A percentile compares a stretch with the other conserved stretches of the same genome.
These are phyloP conservation scores for Pseudopipra pipra DNA, from an alignment of 2,113 vertebrate genomes.

Conservation along the genomic window DNA sequence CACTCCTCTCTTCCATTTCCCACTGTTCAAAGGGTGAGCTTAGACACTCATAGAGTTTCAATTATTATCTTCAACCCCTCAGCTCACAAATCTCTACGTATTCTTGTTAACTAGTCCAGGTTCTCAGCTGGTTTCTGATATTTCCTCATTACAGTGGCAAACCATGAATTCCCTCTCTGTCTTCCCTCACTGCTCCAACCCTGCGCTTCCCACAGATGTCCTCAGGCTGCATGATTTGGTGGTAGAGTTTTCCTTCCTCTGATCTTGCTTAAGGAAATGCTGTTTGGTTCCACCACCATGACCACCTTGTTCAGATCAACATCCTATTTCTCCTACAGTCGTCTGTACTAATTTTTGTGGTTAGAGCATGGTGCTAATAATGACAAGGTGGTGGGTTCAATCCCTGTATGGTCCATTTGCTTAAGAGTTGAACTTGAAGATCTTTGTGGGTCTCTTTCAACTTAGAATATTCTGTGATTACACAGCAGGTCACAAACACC, in stretches of 20 bases:
- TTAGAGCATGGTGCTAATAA: background rate
- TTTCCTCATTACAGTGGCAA: background rate
- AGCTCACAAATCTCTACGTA: background rate
- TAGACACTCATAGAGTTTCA: background rate
- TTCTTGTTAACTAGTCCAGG: background rate
- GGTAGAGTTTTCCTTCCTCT: background rate
- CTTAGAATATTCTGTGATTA: background rate
- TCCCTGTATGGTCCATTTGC: background rate
- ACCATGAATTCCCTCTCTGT: fast-evolving
- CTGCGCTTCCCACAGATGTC: background rate
- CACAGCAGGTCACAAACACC: background rate
- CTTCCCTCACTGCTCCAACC: background rate
- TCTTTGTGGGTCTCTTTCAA: background rate
- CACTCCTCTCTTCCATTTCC: background rate
- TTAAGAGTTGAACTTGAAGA: background rate
- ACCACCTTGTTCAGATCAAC: background rate
- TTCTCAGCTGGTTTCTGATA: background rate
- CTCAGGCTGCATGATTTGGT: background rate
- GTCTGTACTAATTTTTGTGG: background rate
- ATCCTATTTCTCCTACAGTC: background rate
- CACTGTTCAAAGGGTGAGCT: background rate
- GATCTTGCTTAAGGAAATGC: background rate
- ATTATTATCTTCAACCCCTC: background rate
- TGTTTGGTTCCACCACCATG: background rate
- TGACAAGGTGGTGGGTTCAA: background rate